Evolutionary conservation across 2,113 vertebrate genomes (phyloP), one percentile per base, ranked within the genome.

Genomic region (Sitta europaea): DNA sequence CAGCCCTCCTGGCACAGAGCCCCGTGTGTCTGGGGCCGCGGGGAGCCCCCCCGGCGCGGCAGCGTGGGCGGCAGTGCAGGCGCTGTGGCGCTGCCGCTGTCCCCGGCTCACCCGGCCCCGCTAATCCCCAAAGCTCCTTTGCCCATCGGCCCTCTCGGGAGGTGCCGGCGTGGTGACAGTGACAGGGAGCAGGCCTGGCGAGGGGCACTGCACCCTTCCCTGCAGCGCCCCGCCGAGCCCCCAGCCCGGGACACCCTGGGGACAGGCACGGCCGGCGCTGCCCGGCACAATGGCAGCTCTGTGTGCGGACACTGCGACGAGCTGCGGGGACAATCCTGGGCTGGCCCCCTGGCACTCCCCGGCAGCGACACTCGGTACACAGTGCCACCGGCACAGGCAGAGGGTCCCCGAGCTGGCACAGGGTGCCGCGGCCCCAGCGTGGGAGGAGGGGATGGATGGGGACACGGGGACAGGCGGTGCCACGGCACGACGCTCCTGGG

Each of bases 121-220:
- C 43, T 96, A 96, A 96, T 96, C 93, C 91, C 83, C 83, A 95
- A 96, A 96, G 96, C 93, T 96, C 86, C 94, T 96, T 92, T 92
- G 50, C 33, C 91, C 48, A 45, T n/a, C 16, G 42, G 84, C 78
- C 36, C 47, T 14, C 6, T 3, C 3, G 7, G 59, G 3, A 0
- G 1, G 35, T 13, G 67, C 81, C 71, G 50, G 70, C 12, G 25
- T n/a, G 45, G 40, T 33, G 62, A 62, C 22, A 27, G 73, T 3
- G 43, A 66, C 3, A 5, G 50, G 21, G 36, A 81, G 78, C 61
- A 2, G 50, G 58, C 62, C n/a, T 1, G 21, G 67, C 66, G 17
- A 1, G 1, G 9, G 77, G 19, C 7, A 45, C 9, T 20, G 43
- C 43, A 45, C 7, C 25, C 35, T 24, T 35, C 35, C 47, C 66